Evolutionary conservation across 2,113 vertebrate genomes (phyloP).

Genomic region (Prunella himalayana): DNA sequence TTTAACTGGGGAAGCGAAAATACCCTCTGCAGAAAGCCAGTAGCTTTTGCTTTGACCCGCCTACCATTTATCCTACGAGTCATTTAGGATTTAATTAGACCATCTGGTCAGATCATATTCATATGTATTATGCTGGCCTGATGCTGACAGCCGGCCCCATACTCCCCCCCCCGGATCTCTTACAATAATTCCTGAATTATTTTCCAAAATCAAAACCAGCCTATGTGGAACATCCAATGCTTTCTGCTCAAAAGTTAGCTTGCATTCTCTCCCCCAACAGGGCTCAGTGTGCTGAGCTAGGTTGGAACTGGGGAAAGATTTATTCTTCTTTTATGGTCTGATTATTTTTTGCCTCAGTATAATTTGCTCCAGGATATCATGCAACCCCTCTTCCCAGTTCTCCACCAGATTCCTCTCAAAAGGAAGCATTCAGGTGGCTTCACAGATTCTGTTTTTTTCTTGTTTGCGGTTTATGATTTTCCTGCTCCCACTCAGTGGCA

Average conservation of each 20-base stretch:
- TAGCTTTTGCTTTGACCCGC: background rate
- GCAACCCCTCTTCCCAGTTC: background rate
- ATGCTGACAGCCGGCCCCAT: background rate
- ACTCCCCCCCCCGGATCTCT: accelerated
- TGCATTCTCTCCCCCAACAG: background rate
- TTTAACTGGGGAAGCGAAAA: background rate
- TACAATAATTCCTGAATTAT: background rate
- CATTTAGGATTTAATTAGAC: background rate
- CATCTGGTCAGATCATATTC: background rate
- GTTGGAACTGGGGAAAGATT: background rate
- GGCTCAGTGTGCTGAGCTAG: background rate
- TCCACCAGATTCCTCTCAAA: background rate
- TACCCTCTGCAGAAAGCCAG: background rate
- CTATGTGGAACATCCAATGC: background rate
- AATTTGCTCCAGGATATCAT: background rate
- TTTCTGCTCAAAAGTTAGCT: background rate
- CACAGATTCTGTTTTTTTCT: background rate
- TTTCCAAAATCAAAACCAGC: background rate
- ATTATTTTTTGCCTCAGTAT: background rate
- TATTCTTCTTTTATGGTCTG: background rate
- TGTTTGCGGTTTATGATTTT: background rate
- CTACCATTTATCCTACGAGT: background rate
- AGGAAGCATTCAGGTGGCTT: background rate
- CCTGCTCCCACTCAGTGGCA: background rate
- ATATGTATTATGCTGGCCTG: accelerated